Base-by-base conservation (phyloP, 2,888 invertebrate species). In the Dascillus cervinus region DNA sequence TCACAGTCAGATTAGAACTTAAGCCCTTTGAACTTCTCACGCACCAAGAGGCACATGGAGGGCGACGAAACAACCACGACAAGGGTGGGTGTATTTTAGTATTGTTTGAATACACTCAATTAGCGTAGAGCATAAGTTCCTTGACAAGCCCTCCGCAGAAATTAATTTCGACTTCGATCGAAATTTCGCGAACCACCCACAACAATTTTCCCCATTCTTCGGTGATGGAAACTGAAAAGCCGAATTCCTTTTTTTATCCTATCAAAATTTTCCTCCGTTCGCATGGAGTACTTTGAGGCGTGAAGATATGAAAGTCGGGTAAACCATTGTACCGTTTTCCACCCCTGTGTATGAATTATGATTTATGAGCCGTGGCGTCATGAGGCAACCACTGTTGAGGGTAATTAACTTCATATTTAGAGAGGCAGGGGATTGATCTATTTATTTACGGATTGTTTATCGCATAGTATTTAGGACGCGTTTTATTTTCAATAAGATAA, bases 51-150 rank as follows among this genome's bases (percentile, higher is more conserved):
- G 42, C 49, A 41, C 50, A 45, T 44, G 50, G 50, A 52, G 53
- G 57, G 56, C 48, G 55, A 46, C 46, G 50, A 48, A 53, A 53
- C 48, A 52, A 53, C 54, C 54, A 39, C 44, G 43, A 24, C 35
- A 49, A 53, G 56, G 53, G 55, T 49, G 52, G 49, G 41, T 39
- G 39, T 49, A 48, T 49, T 48, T 43, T 46, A 42, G 55, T 45
- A 62, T 62, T 62, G 62, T 62, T 59, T 60, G 58, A 58, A 50
- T 54, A 60, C 62, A 62, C 60, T 62, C 62, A 62, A 62, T 62
- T 62, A 62, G 56, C 46, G 50, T 47, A 47, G 32, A 29, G 41
- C 48, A 48, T 43, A 47, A 40, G 41, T 26, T 39, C 29, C 30
- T 33, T 37, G 35, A 41, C 35, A 32, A 38, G 30, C 37, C 37